Conservation (phyloP, 2,797 vertebrate genomes). For the Tinamus major region DNA sequence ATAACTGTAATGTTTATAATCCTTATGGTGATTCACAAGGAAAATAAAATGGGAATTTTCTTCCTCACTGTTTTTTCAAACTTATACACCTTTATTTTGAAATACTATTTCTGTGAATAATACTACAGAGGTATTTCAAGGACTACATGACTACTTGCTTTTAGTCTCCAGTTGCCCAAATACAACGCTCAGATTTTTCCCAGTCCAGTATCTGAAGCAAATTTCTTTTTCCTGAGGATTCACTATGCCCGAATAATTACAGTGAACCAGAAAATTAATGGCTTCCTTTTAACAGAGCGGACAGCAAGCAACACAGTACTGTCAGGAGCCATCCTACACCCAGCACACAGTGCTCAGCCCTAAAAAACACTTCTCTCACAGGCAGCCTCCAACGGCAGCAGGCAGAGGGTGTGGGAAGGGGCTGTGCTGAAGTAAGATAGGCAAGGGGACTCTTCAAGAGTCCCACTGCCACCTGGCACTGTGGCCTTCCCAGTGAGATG, state of each 20-base stretch:
- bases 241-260: not conserved
- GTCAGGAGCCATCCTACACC: not conserved
- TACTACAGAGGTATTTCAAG: not conserved
- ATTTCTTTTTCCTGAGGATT: not conserved
- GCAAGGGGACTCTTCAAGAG: not conserved
- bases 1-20: not conserved
- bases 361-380: not conserved
- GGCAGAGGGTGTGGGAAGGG: not conserved
- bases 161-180: not conserved
- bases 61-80: not conserved
- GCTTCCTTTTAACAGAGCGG: not conserved
- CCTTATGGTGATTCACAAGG: not conserved
- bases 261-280: not conserved
- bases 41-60: not conserved
- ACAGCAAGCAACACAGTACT: not conserved
- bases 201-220: not conserved
- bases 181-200: not conserved
- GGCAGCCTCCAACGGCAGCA: not conserved
- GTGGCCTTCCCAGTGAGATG: not conserved
- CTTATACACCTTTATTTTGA: not conserved
- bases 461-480: not conserved
- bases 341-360: fast-evolving
- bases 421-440: not conserved
- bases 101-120: not conserved
- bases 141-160: not conserved